Conservation (phyloP, 2,797 vertebrate species). For the Rhadinocentrus ornatus region DNA sequence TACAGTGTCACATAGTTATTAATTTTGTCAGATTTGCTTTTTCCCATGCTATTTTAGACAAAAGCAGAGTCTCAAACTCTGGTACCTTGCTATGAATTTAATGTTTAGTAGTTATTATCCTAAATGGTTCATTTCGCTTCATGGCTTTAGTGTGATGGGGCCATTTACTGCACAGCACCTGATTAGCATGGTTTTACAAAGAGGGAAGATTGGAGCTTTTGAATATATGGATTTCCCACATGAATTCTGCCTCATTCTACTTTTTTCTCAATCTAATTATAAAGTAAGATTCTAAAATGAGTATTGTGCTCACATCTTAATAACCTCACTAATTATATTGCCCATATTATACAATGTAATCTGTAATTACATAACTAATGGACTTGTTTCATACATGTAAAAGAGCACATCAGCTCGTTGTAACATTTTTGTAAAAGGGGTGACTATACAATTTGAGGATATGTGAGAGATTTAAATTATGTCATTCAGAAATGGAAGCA, state of each 20-base stretch:
- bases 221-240: slow-evolving; percentile 78
- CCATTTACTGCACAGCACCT: slow-evolving; percentile 36
- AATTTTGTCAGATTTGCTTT: slow-evolving; percentile 11
- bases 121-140: slow-evolving; percentile 15
- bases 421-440: slow-evolving; percentile 1
- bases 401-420: slow-evolving; percentile 8
- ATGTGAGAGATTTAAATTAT: slow-evolving; percentile 1
- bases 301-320: slow-evolving; percentile 63
- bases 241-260: slow-evolving; percentile 72
- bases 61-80: slow-evolving; percentile 3
- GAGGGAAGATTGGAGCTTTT: slow-evolving; percentile 48
- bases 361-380: slow-evolving; percentile 68
- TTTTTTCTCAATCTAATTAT: slow-evolving; percentile 76
- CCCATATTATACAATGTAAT: slow-evolving; percentile 63
- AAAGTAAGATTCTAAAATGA: slow-evolving; percentile 73
- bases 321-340: slow-evolving; percentile 71
- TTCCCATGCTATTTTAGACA: slow-evolving; percentile 3
- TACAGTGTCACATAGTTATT: slow-evolving; percentile 1
- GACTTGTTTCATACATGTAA: slow-evolving; percentile 39
- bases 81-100: slow-evolving; percentile 16
- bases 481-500: slow-evolving; percentile 1
- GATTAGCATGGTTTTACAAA: slow-evolving; percentile 66
- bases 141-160: slow-evolving; percentile 35
- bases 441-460: slow-evolving; percentile 8
- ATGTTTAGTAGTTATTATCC: slow-evolving; percentile 20